These are phyloP conservation scores for Hemitrygon akajei DNA, from an alignment of 2,797 vertebrate species.

Conservation along the genomic window DNA sequence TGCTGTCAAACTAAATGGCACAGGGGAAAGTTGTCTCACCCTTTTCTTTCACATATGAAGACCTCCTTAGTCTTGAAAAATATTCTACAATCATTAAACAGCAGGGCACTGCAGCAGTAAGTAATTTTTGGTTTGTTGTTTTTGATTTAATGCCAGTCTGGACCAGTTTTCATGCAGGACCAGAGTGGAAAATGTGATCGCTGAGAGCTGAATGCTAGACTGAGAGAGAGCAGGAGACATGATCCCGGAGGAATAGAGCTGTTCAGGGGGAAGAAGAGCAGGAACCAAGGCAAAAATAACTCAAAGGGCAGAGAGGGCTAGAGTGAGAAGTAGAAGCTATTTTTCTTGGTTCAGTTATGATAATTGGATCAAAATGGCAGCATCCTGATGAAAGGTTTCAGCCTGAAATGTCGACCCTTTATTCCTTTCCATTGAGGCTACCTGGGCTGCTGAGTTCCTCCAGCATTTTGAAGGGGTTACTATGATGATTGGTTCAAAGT, in stretches of 20 bases:
- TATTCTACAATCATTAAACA: background rate
- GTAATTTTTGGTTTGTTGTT: constrained; percentile 20
- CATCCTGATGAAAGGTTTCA: too few relatives aligned
- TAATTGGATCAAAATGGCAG: too few relatives aligned
- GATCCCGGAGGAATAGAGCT: too few relatives aligned
- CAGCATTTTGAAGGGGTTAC: too few relatives aligned
- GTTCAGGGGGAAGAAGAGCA: background rate
- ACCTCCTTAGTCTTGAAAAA: constrained; percentile 19
- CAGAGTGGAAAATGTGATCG: constrained; percentile 10
- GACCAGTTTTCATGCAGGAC: background rate
- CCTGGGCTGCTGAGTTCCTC: too few relatives aligned
- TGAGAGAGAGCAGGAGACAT: background rate
- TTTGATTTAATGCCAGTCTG: constrained; percentile 13
- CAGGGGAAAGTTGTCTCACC: background rate
- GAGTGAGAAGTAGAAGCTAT: background rate
- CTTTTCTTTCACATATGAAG: constrained; percentile 4
- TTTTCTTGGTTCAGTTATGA: background rate
- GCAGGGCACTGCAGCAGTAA: background rate
- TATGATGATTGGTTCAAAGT: too few relatives aligned
- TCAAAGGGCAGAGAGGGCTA: background rate
- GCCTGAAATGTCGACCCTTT: too few relatives aligned
- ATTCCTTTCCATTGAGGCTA: too few relatives aligned
- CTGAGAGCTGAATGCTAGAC: background rate
- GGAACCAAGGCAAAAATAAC: background rate
- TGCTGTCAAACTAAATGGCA: background rate